Percentiles rank a stretch among this genome's conserved stretches.
phyloP scores from a whole-genome alignment of 2,888 invertebrate genomes.

The Choreutis nemorana region DNA sequence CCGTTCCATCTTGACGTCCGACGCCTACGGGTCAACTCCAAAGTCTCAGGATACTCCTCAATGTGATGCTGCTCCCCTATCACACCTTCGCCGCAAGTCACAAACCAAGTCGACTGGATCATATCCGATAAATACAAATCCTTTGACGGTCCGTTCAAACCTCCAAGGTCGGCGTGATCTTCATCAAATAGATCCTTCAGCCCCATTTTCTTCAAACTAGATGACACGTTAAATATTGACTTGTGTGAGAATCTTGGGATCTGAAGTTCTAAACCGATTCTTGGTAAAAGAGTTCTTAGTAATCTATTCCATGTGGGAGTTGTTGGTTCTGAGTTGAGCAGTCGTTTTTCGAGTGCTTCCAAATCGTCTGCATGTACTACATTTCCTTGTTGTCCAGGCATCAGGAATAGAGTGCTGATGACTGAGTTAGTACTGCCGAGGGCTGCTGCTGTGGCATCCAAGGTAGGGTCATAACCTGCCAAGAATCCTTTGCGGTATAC shows the following conservation, averaged over 20 bases:
- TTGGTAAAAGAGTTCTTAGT: conserved; percentile 75
- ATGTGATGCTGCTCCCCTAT: conserved; percentile 79
- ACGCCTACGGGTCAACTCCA: conserved; percentile 38
- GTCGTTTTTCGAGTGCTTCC: conserved; percentile 74
- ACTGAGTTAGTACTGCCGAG: conserved; percentile 75
- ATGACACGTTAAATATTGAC: conserved; percentile 82
- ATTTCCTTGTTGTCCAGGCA: conserved; percentile 87
- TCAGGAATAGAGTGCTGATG: conserved; percentile 80
- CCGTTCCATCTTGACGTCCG: conserved; percentile 53
- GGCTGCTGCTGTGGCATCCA: conserved; percentile 85
- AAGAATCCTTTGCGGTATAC: conserved; percentile 79
- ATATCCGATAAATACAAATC: conserved; percentile 86
- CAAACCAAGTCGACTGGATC: conserved; percentile 84
- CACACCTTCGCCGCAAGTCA: conserved; percentile 79
- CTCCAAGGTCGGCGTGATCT: conserved; percentile 81
- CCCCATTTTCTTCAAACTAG: conserved; percentile 81
- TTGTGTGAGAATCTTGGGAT: conserved; percentile 85
- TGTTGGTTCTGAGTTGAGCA: conserved; percentile 71
- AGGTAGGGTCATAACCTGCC: conserved; percentile 84
- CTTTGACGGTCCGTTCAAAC: conserved; percentile 80
- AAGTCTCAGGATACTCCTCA: conserved; percentile 81
- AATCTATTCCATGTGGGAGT: conserved; percentile 78
- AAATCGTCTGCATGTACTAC: conserved; percentile 81
- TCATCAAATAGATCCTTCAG: conserved; percentile 80
- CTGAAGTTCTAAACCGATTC: conserved; percentile 82